Base-by-base conservation (phyloP, 2,888 invertebrate species). In the Lingula anatina region DNA sequence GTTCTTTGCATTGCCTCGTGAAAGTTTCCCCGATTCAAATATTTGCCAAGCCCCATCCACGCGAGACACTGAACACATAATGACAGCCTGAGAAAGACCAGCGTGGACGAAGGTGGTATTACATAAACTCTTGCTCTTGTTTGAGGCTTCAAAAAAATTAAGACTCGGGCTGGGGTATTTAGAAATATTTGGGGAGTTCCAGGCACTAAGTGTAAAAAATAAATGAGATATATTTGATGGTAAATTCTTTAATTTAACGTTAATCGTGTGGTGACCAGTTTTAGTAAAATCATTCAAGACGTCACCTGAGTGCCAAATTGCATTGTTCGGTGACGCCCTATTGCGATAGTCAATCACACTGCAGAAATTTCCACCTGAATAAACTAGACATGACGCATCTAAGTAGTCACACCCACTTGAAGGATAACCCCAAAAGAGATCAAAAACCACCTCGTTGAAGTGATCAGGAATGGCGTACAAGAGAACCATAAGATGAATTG, bases 201-300 rank as follows among this genome's bases (percentile, higher is more conserved):
- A 64, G 0, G 64, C 61, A 53, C 64, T 64, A 7, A 64, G 47
- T 4, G 64, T 64, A 31, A 64, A 64, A 35, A 59, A 62, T 12
- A 64, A 39, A 50, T 64, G 61, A 2, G 62, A 59, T 2, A 59
- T 47, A 49, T 52, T 47, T 5, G 40, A 23, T 2, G 62, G 61
- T 1, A 64, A 39, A 3, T 55, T 28, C 47, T 61, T 59, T 31
- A 64, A 43, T 4, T 42, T 42, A 5, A 64, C 58, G 38, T 61
- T 35, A 12, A 64, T 64, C 5, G 60, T 62, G 40, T 64, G 64
- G 31, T 64, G 64, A 15, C 64, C 64, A 27, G 41, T 53, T 36
- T 50, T 49, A 0, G 20, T 40, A 1, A 1, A 0, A 21, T 47
- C 18, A 51, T 62, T 48, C 64, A 62, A 59, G 3, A 59, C 49